Percentiles rank a stretch among this genome's conserved stretches.
Evolutionary conservation across 2,797 vertebrate genomes (phyloP).

Genomic region (Furcifer pardalis): DNA sequence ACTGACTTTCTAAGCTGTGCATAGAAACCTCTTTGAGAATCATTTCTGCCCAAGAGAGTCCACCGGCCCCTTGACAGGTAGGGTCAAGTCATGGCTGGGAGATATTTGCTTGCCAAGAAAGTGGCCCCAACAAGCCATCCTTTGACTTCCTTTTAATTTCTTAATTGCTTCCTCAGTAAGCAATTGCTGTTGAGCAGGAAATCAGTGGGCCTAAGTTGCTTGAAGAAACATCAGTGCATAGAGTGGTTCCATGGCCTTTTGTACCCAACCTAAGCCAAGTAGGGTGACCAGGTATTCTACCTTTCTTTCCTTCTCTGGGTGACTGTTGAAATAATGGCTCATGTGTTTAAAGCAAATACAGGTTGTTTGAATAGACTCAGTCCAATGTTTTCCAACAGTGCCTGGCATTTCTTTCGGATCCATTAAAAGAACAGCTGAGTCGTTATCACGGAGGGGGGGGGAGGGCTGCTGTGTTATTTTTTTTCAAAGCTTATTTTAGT

Average conservation of each 20-base stretch:
- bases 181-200: neutral
- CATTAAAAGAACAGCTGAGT: neutral
- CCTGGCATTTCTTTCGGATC: constrained; percentile 11
- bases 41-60: neutral
- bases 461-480: constrained; percentile 20
- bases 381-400: neutral
- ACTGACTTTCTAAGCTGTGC: neutral
- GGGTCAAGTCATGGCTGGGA: neutral
- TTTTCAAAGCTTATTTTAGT: constrained; percentile 43
- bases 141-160: neutral
- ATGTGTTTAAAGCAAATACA: neutral
- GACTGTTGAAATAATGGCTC: neutral
- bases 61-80: neutral
- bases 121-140: neutral
- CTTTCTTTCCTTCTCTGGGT: neutral
- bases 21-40: neutral
- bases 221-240: neutral
- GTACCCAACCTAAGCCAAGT: neutral
- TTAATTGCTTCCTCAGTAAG: neutral
- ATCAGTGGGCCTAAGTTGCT: neutral
- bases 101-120: neutral
- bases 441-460: constrained; percentile 6
- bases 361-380: neutral
- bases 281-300: neutral
- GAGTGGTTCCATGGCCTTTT: neutral